Evolutionary conservation across 2,888 invertebrate genomes (phyloP).

Genomic region (Thalpophila matura): DNA sequence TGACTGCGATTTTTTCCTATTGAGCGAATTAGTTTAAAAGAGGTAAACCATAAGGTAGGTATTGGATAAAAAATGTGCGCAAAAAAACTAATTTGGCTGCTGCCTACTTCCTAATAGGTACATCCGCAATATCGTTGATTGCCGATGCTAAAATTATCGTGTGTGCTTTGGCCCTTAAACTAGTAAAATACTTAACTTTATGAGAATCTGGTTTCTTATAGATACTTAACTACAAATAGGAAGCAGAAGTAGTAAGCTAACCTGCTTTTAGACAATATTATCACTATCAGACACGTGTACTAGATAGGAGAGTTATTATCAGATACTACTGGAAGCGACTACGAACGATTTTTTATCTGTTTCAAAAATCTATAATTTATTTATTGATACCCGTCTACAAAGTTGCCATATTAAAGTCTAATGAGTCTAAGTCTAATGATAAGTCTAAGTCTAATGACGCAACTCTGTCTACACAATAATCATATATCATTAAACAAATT

Average conservation of each 20-base stretch:
- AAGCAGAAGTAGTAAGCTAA: constrained; percentile 24
- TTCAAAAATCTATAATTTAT: constrained; percentile 8
- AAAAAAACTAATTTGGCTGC: too few species aligned
- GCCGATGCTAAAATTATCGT: too few species aligned
- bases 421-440: too few species aligned
- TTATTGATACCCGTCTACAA: not conserved
- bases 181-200: constrained; percentile 10
- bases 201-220: constrained; percentile 38
- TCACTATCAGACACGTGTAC: constrained; percentile 13
- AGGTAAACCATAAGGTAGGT: too few species aligned
- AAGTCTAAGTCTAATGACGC: constrained; percentile 16
- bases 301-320: not conserved
- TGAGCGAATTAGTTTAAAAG: too few species aligned
- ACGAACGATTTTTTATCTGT: constrained; percentile 1
- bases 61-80: too few species aligned
- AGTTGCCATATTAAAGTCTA: not conserved
- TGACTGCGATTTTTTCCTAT: too few species aligned
- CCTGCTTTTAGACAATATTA: constrained; percentile 30
- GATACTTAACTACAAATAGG: too few species aligned
- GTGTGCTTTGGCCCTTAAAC: constrained; percentile 13
- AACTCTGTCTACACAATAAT: constrained; percentile 27
- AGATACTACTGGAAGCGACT: not conserved
- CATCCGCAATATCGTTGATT: too few species aligned
- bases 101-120: too few species aligned
- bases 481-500: constrained; percentile 29